Conservation (phyloP, 2,113 vertebrate genomes). For the Paralichthys olivaceus region DNA sequence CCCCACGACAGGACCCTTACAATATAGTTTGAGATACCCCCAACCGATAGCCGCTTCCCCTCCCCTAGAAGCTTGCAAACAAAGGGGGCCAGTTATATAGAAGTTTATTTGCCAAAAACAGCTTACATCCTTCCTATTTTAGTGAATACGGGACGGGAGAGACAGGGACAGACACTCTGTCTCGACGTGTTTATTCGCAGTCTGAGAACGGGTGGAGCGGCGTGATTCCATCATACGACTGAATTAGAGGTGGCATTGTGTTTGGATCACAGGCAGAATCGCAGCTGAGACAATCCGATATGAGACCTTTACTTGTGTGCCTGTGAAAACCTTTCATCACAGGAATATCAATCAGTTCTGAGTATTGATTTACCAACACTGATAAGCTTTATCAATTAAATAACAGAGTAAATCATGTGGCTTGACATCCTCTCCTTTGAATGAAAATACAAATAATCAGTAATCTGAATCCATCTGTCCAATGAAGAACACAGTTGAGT, state of each 20-base stretch:
- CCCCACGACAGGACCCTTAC: conserved; percentile 66
- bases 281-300: conserved; percentile 54
- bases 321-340: conserved; percentile 34
- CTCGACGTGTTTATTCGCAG: conserved; percentile 79
- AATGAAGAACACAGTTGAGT: background rate
- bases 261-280: conserved; percentile 64
- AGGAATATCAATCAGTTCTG: conserved; percentile 13
- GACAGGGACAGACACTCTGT: conserved; percentile 80
- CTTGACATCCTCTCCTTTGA: background rate
- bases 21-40: conserved; percentile 83
- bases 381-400: background rate
- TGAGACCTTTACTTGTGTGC: conserved; percentile 38
- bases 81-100: conserved; percentile 76
- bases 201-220: conserved; percentile 64
- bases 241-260: conserved; percentile 76
- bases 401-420: background rate
- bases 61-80: conserved; percentile 73
- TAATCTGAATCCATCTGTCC: background rate
- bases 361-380: background rate
- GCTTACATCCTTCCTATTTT: conserved; percentile 85
- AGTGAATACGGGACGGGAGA: conserved; percentile 72
- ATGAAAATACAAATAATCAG: background rate
- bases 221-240: conserved; percentile 70
- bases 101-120: conserved; percentile 82
- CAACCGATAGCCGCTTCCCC: conserved; percentile 77